These are phyloP conservation scores for Ornithoptera alexandrae DNA, from an alignment of 2,888 invertebrate species.

Conservation along the genomic window DNA sequence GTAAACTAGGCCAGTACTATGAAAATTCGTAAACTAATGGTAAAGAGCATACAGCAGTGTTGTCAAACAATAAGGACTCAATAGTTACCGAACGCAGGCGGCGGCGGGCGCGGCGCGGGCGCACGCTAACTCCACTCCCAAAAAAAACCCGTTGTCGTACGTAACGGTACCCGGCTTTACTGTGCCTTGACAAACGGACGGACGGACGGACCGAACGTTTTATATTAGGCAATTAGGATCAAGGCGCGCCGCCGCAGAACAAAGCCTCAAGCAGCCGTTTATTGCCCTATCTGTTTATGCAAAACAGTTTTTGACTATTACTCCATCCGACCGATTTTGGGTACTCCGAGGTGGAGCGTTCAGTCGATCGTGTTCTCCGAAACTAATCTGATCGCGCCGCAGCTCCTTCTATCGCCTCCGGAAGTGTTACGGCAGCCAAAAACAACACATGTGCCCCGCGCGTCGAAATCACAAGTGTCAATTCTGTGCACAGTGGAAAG, in stretches of 20 bases:
- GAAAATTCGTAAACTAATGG: too few relatives aligned
- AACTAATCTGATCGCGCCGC: not conserved
- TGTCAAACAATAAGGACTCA: constrained; percentile 17
- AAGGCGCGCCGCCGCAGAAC: constrained; percentile 31
- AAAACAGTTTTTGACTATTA: constrained; percentile 20
- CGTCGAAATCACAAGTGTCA: constrained; percentile 18
- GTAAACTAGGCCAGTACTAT: too few relatives aligned
- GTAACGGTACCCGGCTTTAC: constrained; percentile 53
- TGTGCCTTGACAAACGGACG: constrained; percentile 50
- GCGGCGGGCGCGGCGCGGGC: constrained; percentile 29
- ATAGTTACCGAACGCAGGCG: constrained; percentile 11
- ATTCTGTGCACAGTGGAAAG: constrained; percentile 13
- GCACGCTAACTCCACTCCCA: constrained; percentile 39
- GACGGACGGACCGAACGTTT: constrained; percentile 50
- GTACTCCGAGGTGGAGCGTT: constrained; percentile 1
- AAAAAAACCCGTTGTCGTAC: constrained; percentile 56
- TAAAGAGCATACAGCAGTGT: too few relatives aligned
- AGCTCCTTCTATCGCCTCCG: not conserved
- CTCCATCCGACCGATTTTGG: constrained; percentile 12
- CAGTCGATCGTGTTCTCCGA: not conserved
- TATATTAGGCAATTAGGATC: constrained; percentile 68
- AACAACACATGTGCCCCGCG: not conserved
- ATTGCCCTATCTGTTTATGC: constrained; percentile 29
- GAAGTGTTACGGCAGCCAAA: not conserved
- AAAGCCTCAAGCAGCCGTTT: constrained; percentile 11